Base-by-base conservation (phyloP, 2,888 invertebrate species). In the Dugesia japonica region DNA sequence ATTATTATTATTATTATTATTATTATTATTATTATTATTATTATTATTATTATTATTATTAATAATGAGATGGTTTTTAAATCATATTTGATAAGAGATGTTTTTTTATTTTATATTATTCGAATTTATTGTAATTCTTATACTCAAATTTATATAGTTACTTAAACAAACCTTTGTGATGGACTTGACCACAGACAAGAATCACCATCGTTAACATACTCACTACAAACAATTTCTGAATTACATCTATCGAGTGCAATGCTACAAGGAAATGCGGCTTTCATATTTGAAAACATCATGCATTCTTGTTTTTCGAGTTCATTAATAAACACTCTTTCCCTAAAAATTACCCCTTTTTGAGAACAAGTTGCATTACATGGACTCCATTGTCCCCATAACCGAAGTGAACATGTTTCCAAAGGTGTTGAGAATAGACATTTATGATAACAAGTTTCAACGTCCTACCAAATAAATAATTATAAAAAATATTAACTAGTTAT, bases 361-460 rank as follows among this genome's bases (percentile, higher is more conserved):
- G 82, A 82, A 79, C 83, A 83, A 0, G 82, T 82, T 31, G 80
- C 81, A 0, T 83, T 82, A 78, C 84, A 84, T 17, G 80, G 77
- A 0, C 81, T 80, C 83, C 83, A 83, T 1, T 80, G 79, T 0
- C 81, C 79, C 83, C 83, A 83, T n/a, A 56, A 23, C 9, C 56
- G 56, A 56, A 56, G 17, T 20, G 56, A 56, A 23, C 56, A 56
- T 56, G 56, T 56, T 23, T 56, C 56, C 9, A 56, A 56, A 4
- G 56, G 17, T 9, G n/a, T 20, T 20, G 23, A 1, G 4, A n/a
- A 9, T 23, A n/a, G n/a, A 56, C 56, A 56, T 23, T 56, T 56
- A 20, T 56, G 4, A n/a, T n/a, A 13, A 23, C 56, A 56, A n/a
- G 4, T 56, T n/a, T 56, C 56, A 9, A n/a, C n/a, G 7, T 56